These are phyloP conservation scores for Temnothorax ravouxi DNA, from an alignment of 2,888 invertebrate genomes.

Conservation along the genomic window DNA sequence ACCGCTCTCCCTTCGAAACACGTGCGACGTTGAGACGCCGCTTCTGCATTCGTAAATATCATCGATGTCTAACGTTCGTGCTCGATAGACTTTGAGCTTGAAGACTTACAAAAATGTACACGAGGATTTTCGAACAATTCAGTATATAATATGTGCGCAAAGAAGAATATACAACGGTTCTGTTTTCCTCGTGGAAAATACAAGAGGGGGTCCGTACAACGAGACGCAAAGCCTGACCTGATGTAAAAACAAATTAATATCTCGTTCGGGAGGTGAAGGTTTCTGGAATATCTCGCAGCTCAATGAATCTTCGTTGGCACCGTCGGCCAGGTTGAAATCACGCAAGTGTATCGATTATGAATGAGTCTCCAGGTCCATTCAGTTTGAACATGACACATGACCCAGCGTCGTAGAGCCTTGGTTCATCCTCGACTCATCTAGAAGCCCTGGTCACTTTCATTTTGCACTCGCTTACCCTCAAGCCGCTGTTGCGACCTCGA, in stretches of 20 bases:
- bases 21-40: conserved; percentile 18
- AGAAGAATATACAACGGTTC: background rate
- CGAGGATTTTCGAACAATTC: background rate
- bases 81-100: background rate
- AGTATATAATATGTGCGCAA: background rate
- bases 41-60: conserved; percentile 22
- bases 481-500: conserved; percentile 65
- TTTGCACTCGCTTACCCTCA: conserved; percentile 66
- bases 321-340: conserved; percentile 62
- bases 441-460: conserved; percentile 75
- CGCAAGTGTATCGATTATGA: conserved; percentile 80
- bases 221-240: conserved; percentile 53
- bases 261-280: conserved; percentile 40
- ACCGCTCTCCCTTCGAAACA: conserved; percentile 29
- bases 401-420: conserved; percentile 75
- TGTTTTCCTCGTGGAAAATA: background rate
- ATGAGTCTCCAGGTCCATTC: conserved; percentile 80
- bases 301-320: conserved; percentile 69
- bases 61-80: background rate
- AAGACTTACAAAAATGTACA: background rate
- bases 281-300: conserved; percentile 50
- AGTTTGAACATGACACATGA: conserved; percentile 81
- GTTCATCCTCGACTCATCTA: conserved; percentile 73
- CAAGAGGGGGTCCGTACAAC: too few species aligned
- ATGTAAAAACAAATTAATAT: conserved; percentile 37